phyloP scores from a whole-genome alignment of 2,888 invertebrate genomes.

The Crossocerus cetratus region DNA sequence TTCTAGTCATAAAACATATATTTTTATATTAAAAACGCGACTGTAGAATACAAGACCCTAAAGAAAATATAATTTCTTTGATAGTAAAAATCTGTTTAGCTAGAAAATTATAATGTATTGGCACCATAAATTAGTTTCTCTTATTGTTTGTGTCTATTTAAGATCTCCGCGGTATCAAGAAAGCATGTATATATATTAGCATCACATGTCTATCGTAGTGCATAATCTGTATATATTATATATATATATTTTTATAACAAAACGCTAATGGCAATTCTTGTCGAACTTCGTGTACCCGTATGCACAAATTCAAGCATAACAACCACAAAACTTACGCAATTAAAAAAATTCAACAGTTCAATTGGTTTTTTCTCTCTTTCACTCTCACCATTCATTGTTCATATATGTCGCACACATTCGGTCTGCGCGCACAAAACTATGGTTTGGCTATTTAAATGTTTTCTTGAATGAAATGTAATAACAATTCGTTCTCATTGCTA shows the following conservation, averaged over 20 bases:
- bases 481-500: conserved; percentile 46
- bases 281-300: conserved; percentile 18
- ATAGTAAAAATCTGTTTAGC: not conserved
- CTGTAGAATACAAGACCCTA: not conserved
- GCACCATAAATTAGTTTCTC: conserved; percentile 43
- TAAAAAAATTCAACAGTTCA: conserved; percentile 45
- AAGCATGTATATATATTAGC: conserved; percentile 14
- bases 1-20: conserved; percentile 1
- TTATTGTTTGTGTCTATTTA: conserved; percentile 23
- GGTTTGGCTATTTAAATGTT: conserved; percentile 40
- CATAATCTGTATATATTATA: not conserved
- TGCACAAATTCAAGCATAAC: conserved; percentile 46
- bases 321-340: conserved; percentile 35
- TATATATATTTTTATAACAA: conserved; percentile 26
- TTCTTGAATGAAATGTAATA: conserved; percentile 42
- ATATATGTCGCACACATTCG: conserved; percentile 4
- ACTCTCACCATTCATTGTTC: not conserved
- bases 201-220: conserved; percentile 10
- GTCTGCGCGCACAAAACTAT: conserved; percentile 42
- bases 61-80: not conserved
- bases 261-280: conserved; percentile 1
- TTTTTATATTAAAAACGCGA: not conserved
- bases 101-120: conserved; percentile 28
- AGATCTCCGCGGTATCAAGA: not conserved
- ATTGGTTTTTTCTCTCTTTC: conserved; percentile 20